Conservation (phyloP, 2,888 invertebrate species). For the Amiota communis region DNA sequence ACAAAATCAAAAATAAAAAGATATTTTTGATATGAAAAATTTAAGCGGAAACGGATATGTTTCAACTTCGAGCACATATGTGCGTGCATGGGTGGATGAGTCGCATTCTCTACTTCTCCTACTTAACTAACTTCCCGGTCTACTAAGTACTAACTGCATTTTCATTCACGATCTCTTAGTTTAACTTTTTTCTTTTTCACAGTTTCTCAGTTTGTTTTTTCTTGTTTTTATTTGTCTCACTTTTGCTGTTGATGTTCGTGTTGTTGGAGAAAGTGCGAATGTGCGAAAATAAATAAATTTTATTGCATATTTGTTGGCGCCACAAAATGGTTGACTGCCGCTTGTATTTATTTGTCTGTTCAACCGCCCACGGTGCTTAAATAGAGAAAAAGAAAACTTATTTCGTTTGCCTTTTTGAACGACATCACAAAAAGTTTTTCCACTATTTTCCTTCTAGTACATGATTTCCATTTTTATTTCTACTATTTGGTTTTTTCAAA, state of each 20-base stretch:
- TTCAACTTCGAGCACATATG: constrained; percentile 57
- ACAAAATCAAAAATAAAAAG: constrained; percentile 4
- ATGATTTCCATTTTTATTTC: background rate
- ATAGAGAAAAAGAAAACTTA: too few species aligned
- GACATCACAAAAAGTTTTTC: background rate
- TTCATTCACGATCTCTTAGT: background rate
- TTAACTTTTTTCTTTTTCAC: background rate
- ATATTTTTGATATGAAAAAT: constrained; percentile 34
- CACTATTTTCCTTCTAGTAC: background rate
- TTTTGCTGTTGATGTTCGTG: too few species aligned
- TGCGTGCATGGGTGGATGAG: constrained; percentile 25
- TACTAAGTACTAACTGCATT: too few species aligned
- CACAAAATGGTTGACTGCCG: constrained; percentile 12
- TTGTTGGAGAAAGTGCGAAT: constrained; percentile 27
- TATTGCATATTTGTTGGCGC: constrained; percentile 65
- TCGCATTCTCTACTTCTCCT: background rate
- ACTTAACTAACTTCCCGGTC: too few species aligned
- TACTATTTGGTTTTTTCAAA: constrained; percentile 25
- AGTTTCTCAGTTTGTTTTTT: constrained; percentile 36
- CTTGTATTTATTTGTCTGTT: background rate
- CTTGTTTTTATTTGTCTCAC: background rate
- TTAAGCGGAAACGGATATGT: constrained; percentile 65
- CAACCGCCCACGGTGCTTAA: too few species aligned
- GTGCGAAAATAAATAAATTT: constrained; percentile 60
- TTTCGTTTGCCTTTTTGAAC: too few species aligned